Evolutionary conservation across 2,797 vertebrate species (phyloP).

Genomic region (Catharus ustulatus): DNA sequence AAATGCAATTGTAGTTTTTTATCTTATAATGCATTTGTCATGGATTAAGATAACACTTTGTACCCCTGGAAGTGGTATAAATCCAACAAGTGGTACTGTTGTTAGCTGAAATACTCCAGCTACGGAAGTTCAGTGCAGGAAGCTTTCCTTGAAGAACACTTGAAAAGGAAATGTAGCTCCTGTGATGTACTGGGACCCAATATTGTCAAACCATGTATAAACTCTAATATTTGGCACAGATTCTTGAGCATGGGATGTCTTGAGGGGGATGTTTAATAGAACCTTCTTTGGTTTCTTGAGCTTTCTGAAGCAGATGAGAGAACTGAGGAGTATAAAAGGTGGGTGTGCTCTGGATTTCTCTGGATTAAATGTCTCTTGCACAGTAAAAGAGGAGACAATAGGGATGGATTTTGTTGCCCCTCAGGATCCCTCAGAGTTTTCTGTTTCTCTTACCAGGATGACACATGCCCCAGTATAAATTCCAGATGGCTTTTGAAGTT

Average conservation of each 20-base stretch:
- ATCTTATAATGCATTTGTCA: background rate
- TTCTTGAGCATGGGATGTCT: background rate
- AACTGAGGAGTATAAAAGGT: background rate
- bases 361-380: background rate
- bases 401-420: background rate
- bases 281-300: background rate
- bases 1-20: background rate
- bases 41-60: background rate
- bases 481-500: conserved; percentile 55
- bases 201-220: background rate
- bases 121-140: background rate
- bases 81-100: background rate
- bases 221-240: background rate
- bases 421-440: background rate
- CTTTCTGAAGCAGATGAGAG: background rate
- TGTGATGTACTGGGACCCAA: background rate
- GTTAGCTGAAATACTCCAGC: background rate
- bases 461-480: conserved; percentile 8
- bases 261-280: background rate
- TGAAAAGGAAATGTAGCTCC: background rate
- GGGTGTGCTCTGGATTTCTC: background rate
- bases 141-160: background rate
- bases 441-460: background rate
- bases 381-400: background rate
- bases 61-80: background rate